Evolutionary conservation across 2,888 invertebrate species (phyloP).

Genomic region (Chrysomela aeneicollis): DNA sequence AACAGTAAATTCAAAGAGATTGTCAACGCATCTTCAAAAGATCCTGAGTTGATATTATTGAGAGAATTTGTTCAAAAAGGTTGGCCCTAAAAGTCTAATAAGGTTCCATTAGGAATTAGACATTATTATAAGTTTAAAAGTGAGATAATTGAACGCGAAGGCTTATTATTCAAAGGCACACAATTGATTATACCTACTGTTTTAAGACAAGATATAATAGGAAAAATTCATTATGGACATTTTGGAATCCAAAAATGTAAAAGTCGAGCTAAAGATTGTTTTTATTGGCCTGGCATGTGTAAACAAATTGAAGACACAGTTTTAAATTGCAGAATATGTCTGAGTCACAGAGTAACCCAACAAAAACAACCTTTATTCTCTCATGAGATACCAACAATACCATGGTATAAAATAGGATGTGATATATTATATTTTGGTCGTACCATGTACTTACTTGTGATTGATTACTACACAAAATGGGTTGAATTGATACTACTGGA

Average conservation of each 20-base stretch:
- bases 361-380: background rate
- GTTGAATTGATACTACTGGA: too few relatives aligned
- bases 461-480: too few relatives aligned
- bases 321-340: slow-evolving; percentile 12
- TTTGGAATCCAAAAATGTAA: background rate
- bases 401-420: slow-evolving; percentile 7
- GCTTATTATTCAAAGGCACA: slow-evolving; percentile 33
- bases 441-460: background rate
- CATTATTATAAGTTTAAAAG: slow-evolving; percentile 34
- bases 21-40: background rate
- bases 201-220: background rate
- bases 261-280: too few relatives aligned
- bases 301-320: slow-evolving; percentile 12
- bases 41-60: slow-evolving; percentile 10
- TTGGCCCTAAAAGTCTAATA: slow-evolving; percentile 35
- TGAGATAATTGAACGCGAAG: slow-evolving; percentile 27
- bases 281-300: slow-evolving; percentile 15
- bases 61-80: slow-evolving; percentile 12
- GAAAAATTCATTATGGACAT: slow-evolving; percentile 18
- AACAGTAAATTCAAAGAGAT: slow-evolving; percentile 17
- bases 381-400: slow-evolving; percentile 1
- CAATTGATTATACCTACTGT: slow-evolving; percentile 19
- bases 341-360: background rate
- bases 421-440: slow-evolving; percentile 4
- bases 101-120: slow-evolving; percentile 29